Evolutionary conservation across 1,140 invertebrate species (phyloP).

Genomic region (Cherax quadricarinatus): DNA sequence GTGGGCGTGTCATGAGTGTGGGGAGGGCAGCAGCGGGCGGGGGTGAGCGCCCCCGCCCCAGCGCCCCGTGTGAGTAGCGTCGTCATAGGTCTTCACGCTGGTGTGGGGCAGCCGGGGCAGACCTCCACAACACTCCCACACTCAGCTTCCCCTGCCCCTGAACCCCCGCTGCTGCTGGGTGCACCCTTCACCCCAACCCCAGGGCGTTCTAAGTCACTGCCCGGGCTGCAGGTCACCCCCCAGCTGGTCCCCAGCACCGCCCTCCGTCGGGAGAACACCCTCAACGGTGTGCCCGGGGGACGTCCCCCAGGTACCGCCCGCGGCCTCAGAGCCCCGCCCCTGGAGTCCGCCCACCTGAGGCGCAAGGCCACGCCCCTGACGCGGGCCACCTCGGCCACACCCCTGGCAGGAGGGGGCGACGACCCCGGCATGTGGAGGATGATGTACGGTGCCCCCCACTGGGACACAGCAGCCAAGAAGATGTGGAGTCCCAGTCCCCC

Average conservation of each 20-base stretch:
- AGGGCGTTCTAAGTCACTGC: constrained; percentile 55
- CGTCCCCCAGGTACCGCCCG: constrained; percentile 26
- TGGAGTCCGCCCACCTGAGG: not conserved
- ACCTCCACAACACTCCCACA: constrained; percentile 24
- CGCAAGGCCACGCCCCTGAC: constrained; percentile 26
- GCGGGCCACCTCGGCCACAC: constrained; percentile 22
- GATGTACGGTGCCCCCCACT: constrained; percentile 60
- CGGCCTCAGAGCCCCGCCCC: not conserved
- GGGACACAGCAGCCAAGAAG: constrained; percentile 64
- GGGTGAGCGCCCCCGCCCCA: constrained; percentile 50
- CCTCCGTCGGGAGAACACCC: constrained; percentile 27
- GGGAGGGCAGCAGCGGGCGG: constrained; percentile 21
- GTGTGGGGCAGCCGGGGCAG: constrained; percentile 43
- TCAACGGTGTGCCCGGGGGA: constrained; percentile 17
- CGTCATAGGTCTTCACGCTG: constrained; percentile 43
- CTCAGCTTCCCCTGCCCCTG: constrained; percentile 28
- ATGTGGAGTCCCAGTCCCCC: constrained; percentile 69
- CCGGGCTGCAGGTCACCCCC: constrained; percentile 43
- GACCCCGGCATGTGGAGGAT: constrained; percentile 64
- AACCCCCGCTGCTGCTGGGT: constrained; percentile 47
- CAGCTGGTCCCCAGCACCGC: constrained; percentile 8
- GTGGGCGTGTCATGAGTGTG: constrained; percentile 12
- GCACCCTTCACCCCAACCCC: constrained; percentile 26
- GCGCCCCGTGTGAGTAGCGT: not conserved
- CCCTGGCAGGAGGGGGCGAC: not conserved